Evolutionary conservation across 2,888 invertebrate genomes (phyloP).

Genomic region (Eristalinus sepulchralis): DNA sequence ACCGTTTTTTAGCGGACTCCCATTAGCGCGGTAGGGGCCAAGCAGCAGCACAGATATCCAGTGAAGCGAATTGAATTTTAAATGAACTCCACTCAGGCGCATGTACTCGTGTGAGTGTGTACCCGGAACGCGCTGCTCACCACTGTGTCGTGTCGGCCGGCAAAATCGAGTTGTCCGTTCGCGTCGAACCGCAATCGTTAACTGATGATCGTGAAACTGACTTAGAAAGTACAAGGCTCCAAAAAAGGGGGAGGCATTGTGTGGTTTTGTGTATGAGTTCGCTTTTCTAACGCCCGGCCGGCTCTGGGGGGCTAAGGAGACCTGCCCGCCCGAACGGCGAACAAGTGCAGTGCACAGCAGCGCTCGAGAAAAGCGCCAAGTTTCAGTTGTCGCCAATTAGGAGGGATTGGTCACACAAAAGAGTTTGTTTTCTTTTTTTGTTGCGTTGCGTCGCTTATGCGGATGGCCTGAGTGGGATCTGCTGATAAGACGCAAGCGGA

Average conservation of each 20-base stretch:
- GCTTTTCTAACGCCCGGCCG: constrained; percentile 5
- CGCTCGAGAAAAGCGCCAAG: background rate
- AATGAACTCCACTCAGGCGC: background rate
- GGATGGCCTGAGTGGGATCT: background rate
- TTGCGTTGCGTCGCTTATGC: background rate
- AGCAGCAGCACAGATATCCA: background rate
- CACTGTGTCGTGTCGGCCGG: background rate
- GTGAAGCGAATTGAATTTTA: constrained; percentile 21
- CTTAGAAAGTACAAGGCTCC: constrained; percentile 53
- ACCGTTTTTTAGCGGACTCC: constrained; percentile 24
- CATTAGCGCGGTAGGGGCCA: constrained; percentile 5
- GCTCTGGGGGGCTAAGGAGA: background rate
- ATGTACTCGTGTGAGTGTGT: background rate
- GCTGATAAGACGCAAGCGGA: background rate
- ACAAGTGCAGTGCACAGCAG: background rate
- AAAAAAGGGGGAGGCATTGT: constrained; percentile 36
- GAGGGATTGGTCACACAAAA: background rate
- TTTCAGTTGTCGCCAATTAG: background rate
- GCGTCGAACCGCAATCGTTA: constrained; percentile 47
- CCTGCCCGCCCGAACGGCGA: background rate
- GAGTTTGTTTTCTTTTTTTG: background rate
- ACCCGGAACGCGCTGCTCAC: background rate
- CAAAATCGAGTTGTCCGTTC: constrained; percentile 35
- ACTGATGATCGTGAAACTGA: constrained; percentile 53
- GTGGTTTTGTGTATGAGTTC: constrained; percentile 7